Evolutionary conservation across 2,888 invertebrate species (phyloP).

Genomic region (Clostera curtula): DNA sequence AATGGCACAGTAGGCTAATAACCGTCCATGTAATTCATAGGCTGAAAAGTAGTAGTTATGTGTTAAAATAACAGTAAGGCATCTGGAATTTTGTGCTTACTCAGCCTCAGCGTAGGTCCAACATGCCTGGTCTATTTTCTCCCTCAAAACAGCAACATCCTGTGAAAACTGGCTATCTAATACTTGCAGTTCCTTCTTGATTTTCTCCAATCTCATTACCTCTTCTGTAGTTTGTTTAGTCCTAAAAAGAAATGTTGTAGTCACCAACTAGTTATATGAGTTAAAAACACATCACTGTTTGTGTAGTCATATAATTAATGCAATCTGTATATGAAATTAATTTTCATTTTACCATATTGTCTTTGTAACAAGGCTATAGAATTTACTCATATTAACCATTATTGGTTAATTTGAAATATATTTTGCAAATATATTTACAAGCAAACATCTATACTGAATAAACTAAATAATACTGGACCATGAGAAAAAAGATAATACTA

Average conservation of each 20-base stretch:
- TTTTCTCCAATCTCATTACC: slow-evolving; percentile 75
- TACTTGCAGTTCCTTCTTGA: slow-evolving; percentile 77
- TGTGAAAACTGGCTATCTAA: slow-evolving; percentile 80
- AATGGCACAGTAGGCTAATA: too few relatives aligned
- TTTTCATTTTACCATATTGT: slow-evolving; percentile 24
- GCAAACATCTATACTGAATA: slow-evolving; percentile 14
- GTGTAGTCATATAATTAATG: too few relatives aligned
- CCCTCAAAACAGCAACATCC: slow-evolving; percentile 83
- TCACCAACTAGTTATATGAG: too few relatives aligned
- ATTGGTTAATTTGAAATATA: slow-evolving; percentile 8
- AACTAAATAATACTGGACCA: slow-evolving; percentile 11
- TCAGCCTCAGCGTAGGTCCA: slow-evolving; percentile 82
- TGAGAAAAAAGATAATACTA: slow-evolving; percentile 15
- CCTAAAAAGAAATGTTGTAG: slow-evolving; percentile 51
- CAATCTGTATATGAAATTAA: too few relatives aligned
- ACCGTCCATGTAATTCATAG: not conserved
- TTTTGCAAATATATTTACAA: slow-evolving; percentile 8
- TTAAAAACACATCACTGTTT: too few relatives aligned
- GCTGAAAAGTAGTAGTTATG: slow-evolving; percentile 1
- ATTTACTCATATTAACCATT: slow-evolving; percentile 29
- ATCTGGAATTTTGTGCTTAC: slow-evolving; percentile 65
- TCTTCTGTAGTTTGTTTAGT: slow-evolving; percentile 85
- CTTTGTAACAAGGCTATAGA: slow-evolving; percentile 25
- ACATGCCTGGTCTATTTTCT: slow-evolving; percentile 85
- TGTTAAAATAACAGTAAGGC: not conserved